Base-by-base conservation (phyloP, 2,113 vertebrate genomes). In the Zootoca vivipara region DNA sequence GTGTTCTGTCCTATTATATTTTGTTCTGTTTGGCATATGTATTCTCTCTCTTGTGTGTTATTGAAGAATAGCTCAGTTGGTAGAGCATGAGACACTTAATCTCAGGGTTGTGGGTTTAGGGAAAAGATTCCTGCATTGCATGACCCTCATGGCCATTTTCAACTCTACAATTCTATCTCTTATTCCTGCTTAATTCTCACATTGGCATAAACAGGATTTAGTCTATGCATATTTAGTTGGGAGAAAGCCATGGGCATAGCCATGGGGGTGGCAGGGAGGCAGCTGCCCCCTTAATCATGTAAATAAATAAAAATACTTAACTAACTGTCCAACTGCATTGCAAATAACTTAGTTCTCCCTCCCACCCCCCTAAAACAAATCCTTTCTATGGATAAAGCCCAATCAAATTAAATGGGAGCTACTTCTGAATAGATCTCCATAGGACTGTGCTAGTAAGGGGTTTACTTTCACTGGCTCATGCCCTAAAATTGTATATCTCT, bases 401-500 rank as follows among this genome's bases (percentile, higher is more conserved):
- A 20, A 42, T 2, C 42, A 22, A 77, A 58, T 56, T 20, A 30
- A 79, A 20, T 16, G 46, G 12, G 4, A 79, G 20, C 35, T 46
- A 78, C 35, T 22, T 77, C 38, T 42, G 38, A 77, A 42, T 46
- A 52, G 26, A 52, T 9, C 28, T 22, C 26, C 42, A 46, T 28
- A 30, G 40, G 38, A 42, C 18, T 3, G 28, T 10, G 64, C 22
- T 65, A 30, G 0, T 79, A n/a, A 35, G 69, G 40, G 5, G 5
- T 30, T 72, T 24, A 56, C 10, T 85, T 38, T 70, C 28, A 56
- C 7, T 73, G 69, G 18, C 7, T 74, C 1, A 16, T 35, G 52
- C 24, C 52, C 56, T 64, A 33, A 64, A 75, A 35, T 79, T 91
- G 70, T 90, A 75, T 10, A 35, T 33, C 40, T 92, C 79, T 52